A percentile compares a stretch with the other conserved stretches of the same genome.
These are phyloP conservation scores for Ianthella basta DNA, from an alignment of 37 sponge, comb jelly and placozoan species.

Conservation along the genomic window DNA sequence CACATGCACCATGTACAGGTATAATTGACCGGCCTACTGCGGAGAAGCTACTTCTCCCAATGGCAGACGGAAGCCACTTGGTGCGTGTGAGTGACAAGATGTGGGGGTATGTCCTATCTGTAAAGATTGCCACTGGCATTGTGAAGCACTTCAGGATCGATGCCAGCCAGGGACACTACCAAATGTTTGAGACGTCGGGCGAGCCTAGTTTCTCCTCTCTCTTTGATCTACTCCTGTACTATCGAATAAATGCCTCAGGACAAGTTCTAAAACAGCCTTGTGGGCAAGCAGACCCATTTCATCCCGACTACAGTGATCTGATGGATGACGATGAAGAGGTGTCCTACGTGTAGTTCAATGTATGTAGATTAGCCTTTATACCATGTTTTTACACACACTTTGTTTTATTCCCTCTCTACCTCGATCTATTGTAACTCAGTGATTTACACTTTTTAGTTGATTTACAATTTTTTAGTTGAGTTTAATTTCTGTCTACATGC, in stretches of 20 bases:
- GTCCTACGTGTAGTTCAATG: too few species aligned
- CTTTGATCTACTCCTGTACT: slow-evolving; percentile 23
- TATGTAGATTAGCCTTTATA: neutral
- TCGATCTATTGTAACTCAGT: too few species aligned
- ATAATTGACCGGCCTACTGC: slow-evolving; percentile 49
- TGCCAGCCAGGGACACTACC: slow-evolving; percentile 44
- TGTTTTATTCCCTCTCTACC: too few species aligned
- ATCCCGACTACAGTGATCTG: slow-evolving; percentile 20
- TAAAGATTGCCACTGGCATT: neutral
- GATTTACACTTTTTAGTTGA: too few species aligned
- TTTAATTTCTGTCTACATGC: too few species aligned
- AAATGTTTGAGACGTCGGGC: slow-evolving; percentile 40
- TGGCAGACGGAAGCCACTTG: slow-evolving; percentile 60
- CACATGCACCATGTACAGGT: slow-evolving; percentile 32
- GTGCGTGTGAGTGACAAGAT: slow-evolving; percentile 72
- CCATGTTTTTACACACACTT: neutral
- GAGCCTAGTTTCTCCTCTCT: slow-evolving; percentile 36
- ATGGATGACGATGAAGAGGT: neutral
- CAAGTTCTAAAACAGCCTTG: slow-evolving; percentile 11
- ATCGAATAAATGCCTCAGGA: neutral
- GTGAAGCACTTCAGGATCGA: slow-evolving; percentile 74
- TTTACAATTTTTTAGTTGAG: too few species aligned
- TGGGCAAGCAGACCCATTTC: neutral
- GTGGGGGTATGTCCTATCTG: slow-evolving; percentile 84
- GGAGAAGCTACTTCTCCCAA: slow-evolving; percentile 43